Conservation (phyloP, 2,888 invertebrate species). For the Cryptocephalus primarius region DNA sequence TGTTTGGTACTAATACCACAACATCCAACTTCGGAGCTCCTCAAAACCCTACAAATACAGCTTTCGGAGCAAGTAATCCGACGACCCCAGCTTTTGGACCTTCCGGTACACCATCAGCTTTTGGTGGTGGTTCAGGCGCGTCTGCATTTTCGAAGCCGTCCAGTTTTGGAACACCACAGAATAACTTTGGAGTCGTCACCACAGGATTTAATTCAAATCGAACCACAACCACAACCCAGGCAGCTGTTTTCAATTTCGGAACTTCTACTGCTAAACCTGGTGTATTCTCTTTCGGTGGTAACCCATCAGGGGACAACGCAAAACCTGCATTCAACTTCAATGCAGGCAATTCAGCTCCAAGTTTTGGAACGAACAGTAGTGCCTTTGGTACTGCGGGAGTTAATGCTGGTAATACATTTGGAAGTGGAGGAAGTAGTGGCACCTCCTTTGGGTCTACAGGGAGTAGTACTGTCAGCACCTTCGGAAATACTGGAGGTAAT, state of each 20-base stretch:
- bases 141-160: constrained; percentile 10
- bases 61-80: background rate
- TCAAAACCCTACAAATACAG: constrained; percentile 1
- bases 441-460: background rate
- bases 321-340: constrained; percentile 17
- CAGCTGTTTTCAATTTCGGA: constrained; percentile 8
- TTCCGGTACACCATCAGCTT: constrained; percentile 2
- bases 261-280: constrained; percentile 8
- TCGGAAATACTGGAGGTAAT: no score
- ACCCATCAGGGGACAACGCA: constrained; percentile 5
- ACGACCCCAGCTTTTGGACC: constrained; percentile 7
- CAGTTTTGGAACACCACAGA: constrained; percentile 4
- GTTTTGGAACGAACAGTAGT: constrained; percentile 11
- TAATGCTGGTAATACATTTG: constrained; percentile 1
- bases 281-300: constrained; percentile 13
- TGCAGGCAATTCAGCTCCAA: constrained; percentile 7
- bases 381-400: constrained; percentile 6
- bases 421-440: constrained; percentile 8
- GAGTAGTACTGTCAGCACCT: background rate
- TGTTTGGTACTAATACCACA: constrained; percentile 6
- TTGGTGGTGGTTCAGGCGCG: constrained; percentile 4
- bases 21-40: constrained; percentile 12
- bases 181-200: background rate
- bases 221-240: background rate
- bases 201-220: background rate